Percentiles rank a stretch among this genome's conserved stretches.
These are phyloP conservation scores for Tethya wilhelma DNA, from an alignment of 37 sponge, comb jelly and placozoan species.

Conservation along the genomic window DNA sequence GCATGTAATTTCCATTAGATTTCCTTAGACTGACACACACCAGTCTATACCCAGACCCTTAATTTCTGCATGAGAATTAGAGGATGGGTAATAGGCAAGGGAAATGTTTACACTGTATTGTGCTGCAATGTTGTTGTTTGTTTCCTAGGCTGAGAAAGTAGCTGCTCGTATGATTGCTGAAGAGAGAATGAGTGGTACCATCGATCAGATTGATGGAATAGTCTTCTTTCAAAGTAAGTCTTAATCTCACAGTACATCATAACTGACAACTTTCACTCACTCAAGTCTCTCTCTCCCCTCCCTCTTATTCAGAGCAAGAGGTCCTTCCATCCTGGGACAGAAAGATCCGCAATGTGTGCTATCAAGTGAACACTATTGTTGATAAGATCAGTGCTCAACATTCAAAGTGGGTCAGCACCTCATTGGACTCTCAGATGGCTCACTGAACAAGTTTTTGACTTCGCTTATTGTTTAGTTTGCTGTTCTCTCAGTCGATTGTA, in stretches of 20 bases:
- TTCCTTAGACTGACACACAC: too few species aligned
- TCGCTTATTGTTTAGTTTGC: too few species aligned
- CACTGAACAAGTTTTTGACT: conserved; percentile 15
- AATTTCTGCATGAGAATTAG: too few species aligned
- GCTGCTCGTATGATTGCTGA: conserved; percentile 96
- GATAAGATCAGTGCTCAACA: conserved; percentile 72
- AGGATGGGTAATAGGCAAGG: not conserved
- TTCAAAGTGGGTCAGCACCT: conserved; percentile 48
- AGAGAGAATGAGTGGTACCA: conserved; percentile 86
- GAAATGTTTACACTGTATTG: not conserved
- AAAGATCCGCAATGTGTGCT: conserved; percentile 85
- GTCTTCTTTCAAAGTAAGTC: conserved; percentile 78
- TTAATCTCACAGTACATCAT: not conserved
- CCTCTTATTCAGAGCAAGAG: conserved; percentile 46
- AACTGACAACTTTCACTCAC: not conserved
- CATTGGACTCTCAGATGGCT: conserved; percentile 67
- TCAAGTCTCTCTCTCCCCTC: too few species aligned
- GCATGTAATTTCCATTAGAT: too few species aligned
- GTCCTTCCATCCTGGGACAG: conserved; percentile 79
- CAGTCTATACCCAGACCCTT: too few species aligned
- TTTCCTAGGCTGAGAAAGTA: conserved; percentile 92
- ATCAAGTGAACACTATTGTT: conserved; percentile 79
- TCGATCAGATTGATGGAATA: conserved; percentile 91
- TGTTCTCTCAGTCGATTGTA: too few species aligned
- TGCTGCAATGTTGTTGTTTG: not conserved